A percentile compares a stretch with the other conserved stretches of the same genome.
Conservation (phyloP, 2,797 vertebrate genomes). For the Parauchenoglanis ngamensis region DNA sequence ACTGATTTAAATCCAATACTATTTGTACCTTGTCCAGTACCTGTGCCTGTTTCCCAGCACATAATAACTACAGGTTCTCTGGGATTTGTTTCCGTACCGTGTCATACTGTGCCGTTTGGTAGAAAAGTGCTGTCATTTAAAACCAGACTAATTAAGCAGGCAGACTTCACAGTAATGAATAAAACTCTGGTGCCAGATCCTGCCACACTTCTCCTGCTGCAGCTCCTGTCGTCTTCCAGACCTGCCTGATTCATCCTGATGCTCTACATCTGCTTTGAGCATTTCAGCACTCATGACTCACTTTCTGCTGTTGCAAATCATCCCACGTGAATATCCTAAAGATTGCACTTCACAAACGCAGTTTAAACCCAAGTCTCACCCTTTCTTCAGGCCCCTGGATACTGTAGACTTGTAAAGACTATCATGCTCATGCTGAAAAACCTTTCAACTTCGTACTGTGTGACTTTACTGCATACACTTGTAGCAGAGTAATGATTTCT, state of each 20-base stretch:
- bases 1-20: neutral
- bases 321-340: neutral
- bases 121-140: neutral
- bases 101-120: neutral
- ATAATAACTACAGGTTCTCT: neutral
- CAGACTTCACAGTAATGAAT: neutral
- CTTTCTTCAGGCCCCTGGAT: neutral
- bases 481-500: conserved; percentile 1
- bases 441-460: neutral
- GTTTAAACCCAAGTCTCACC: neutral
- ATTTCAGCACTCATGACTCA: neutral
- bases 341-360: neutral
- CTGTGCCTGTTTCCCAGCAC: neutral
- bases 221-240: neutral
- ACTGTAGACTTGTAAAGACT: neutral
- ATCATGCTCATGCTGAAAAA: neutral
- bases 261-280: neutral
- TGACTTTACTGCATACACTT: neutral
- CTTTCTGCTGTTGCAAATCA: neutral
- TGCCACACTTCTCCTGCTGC: neutral
- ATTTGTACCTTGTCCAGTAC: neutral
- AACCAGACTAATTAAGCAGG: neutral
- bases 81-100: neutral
- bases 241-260: conserved; percentile 6
- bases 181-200: neutral